phyloP scores from a whole-genome alignment of 1,140 invertebrate species.

The Archivesica marissinica region DNA sequence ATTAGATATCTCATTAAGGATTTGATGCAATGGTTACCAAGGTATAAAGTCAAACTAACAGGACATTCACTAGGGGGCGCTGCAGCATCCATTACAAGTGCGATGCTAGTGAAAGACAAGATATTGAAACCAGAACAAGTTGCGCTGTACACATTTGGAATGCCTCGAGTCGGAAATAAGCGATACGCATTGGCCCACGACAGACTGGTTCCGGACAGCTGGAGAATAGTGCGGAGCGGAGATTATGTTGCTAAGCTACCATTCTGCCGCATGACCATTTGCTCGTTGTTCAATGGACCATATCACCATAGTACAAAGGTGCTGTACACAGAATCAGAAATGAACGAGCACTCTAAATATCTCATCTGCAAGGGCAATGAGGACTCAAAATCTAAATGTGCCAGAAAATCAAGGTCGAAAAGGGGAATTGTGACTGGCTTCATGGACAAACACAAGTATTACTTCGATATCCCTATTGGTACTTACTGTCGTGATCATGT shows the following conservation, averaged over 20 bases:
- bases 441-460: slow-evolving; percentile 18
- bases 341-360: slow-evolving; percentile 23
- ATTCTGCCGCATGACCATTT: slow-evolving; percentile 2
- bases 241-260: slow-evolving; percentile 55
- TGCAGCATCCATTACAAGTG: slow-evolving; percentile 48
- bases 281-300: slow-evolving; percentile 40
- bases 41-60: slow-evolving; percentile 38
- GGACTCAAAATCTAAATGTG: slow-evolving; percentile 16
- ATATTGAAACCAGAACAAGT: slow-evolving; percentile 26
- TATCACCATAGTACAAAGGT: slow-evolving; percentile 47
- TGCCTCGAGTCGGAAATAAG: slow-evolving; percentile 51
- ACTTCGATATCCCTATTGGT: slow-evolving; percentile 48
- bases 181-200: slow-evolving; percentile 30
- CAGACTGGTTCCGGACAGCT: slow-evolving; percentile 46
- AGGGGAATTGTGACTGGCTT: neutral
- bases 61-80: slow-evolving; percentile 56
- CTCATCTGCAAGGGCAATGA: slow-evolving; percentile 37
- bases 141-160: slow-evolving; percentile 51
- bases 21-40: slow-evolving; percentile 23
- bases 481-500: slow-evolving; percentile 49
- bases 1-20: slow-evolving; percentile 15
- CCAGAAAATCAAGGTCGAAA: neutral
- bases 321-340: slow-evolving; percentile 9
- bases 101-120: slow-evolving; percentile 38
- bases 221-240: slow-evolving; percentile 34